Conservation (phyloP, 92 coral and sea anemone genomes). For the Galaxea fascicularis region DNA sequence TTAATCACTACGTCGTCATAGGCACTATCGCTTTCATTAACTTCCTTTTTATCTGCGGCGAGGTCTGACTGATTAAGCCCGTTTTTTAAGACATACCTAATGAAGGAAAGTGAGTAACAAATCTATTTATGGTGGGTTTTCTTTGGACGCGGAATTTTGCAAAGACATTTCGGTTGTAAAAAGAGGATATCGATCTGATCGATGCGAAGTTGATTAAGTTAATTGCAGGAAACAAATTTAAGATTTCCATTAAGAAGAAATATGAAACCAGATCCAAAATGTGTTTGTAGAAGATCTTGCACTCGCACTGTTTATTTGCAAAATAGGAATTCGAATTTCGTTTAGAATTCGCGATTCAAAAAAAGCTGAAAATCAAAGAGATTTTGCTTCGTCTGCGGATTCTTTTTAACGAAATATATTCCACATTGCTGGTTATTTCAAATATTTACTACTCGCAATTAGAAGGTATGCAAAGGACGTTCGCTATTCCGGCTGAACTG, state of each 20-base stretch:
- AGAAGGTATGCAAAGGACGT: conserved; percentile 20
- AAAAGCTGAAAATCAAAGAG: background rate
- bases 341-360: background rate
- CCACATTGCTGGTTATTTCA: background rate
- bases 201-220: background rate
- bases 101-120: background rate
- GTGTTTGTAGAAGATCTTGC: conserved; percentile 10
- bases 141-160: background rate
- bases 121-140: background rate
- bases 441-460: background rate
- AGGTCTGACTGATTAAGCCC: background rate
- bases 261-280: background rate
- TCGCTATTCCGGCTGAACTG: conserved; percentile 13
- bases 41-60: background rate
- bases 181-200: background rate
- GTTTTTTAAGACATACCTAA: background rate
- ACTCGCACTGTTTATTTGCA: conserved; percentile 7
- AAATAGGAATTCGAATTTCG: conserved; percentile 14
- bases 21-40: background rate
- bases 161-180: background rate
- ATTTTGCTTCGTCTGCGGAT: background rate
- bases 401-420: background rate
- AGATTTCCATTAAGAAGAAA: background rate
- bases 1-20: background rate
- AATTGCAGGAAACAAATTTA: conserved; percentile 11